Conservation (phyloP, 2,797 vertebrate genomes). For the Eleutherodactylus coqui region DNA sequence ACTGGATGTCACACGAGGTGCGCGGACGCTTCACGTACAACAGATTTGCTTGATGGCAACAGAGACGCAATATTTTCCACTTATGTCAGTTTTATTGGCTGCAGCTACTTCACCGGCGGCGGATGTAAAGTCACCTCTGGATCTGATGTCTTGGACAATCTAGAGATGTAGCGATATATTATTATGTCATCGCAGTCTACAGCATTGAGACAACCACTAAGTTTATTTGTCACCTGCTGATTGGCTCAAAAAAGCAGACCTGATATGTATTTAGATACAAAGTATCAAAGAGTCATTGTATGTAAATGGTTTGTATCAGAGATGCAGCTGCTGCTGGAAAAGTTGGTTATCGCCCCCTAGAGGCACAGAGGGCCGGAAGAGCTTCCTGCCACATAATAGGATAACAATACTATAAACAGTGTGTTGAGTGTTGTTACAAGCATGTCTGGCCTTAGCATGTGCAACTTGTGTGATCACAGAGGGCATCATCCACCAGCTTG, state of each 20-base stretch:
- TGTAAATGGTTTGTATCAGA: not conserved
- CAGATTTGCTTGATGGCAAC: not conserved
- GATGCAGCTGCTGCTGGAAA: not conserved
- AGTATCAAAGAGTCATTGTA: not conserved
- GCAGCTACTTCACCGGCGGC: not conserved
- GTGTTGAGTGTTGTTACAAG: too few species aligned
- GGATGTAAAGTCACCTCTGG: constrained; percentile 10
- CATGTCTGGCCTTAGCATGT: too few species aligned
- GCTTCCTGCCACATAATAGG: not conserved
- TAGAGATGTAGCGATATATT: constrained; percentile 3
- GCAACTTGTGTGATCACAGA: too few species aligned
- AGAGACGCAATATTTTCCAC: constrained; percentile 15
- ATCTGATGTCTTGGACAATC: constrained; percentile 10
- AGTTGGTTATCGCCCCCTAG: too few species aligned
- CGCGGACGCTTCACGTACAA: not conserved
- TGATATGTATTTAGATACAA: too few species aligned
- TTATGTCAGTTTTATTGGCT: constrained; percentile 11
- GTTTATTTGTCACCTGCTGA: not conserved
- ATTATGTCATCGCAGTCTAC: not conserved
- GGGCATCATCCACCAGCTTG: too few species aligned
- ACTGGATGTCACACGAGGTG: not conserved
- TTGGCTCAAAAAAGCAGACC: too few species aligned
- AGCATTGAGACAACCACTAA: not conserved
- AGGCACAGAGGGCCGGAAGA: not conserved
- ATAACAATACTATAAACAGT: too few species aligned